These are phyloP conservation scores for Coregonus sp. DNA, from an alignment of 2,797 vertebrate genomes.

Conservation along the genomic window DNA sequence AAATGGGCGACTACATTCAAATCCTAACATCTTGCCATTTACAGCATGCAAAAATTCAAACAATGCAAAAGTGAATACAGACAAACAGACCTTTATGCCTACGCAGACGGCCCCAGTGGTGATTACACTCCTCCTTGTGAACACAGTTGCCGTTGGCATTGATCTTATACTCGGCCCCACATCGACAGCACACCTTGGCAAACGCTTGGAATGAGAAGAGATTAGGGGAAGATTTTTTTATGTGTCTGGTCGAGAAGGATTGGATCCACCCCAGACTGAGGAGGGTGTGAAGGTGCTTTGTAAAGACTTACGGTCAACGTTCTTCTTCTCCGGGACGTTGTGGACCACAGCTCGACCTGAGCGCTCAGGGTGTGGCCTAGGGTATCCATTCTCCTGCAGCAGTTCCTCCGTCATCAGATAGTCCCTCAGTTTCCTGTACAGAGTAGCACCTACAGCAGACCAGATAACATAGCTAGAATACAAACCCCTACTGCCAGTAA, in stretches of 20 bases:
- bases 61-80: not conserved
- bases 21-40: too few species aligned
- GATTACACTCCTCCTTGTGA: constrained; percentile 88
- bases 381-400: constrained; percentile 91
- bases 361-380: constrained; percentile 81
- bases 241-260: too few species aligned
- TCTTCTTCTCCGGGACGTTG: constrained; percentile 86
- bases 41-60: not conserved
- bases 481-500: not conserved
- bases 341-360: constrained; percentile 81
- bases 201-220: constrained; percentile 73
- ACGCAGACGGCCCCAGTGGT: constrained; percentile 92
- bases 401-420: constrained; percentile 91
- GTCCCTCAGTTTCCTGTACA: constrained; percentile 84
- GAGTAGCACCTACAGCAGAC: constrained; percentile 70
- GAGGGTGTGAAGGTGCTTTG: not conserved
- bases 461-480: not conserved
- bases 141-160: constrained; percentile 85
- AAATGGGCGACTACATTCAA: not conserved
- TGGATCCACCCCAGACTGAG: too few species aligned
- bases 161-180: constrained; percentile 89
- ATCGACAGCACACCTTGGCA: constrained; percentile 89
- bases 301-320: constrained; percentile 81
- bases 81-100: constrained; percentile 79
- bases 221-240: too few species aligned